Evolutionary conservation across 2,113 vertebrate species (phyloP), one percentile per base, ranked within the genome.

Genomic region (Copsychus sechellarum): DNA sequence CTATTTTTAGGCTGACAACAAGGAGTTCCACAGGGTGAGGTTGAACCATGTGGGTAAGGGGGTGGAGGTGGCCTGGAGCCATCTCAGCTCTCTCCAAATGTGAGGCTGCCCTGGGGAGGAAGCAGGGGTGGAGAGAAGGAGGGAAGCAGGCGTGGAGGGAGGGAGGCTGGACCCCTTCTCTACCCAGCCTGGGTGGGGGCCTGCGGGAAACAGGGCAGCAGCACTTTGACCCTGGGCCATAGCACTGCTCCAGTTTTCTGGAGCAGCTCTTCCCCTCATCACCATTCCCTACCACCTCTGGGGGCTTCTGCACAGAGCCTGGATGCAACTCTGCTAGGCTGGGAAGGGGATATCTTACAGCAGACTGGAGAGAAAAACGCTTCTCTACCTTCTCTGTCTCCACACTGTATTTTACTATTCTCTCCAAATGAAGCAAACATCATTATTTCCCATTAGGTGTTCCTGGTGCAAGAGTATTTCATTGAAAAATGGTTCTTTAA

Each of bases 371-470:
- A 40, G 76, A 81, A 93, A 90, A 94, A 92, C 0, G 2, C 42
- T 51, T 90, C 72, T 86, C 36, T 60, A 48, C 80, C 60, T 58
- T 83, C 65, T 72, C 40, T 0, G 0, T 81, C 64, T 72, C 60
- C 58, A 77, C 72, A 93, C 58, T 67, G 83, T 74, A 17, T 94
- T 93, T 95, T 81, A 94, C 72, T 90, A 92, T 88, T 92, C 86
- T 92, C 87, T 87, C 85, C 69, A 95, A 94, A 93, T 83, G 88
- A 94, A 94, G 91, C 82, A 97, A 88, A 90, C 80, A 86, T 50
- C 66, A 43, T 86, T 84, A 86, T 84, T 96, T 97, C 81, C 91
- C 83, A 5, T 84, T 84, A 82, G 62, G 88, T 62, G 24, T 33
- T 91, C 65, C 92, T 91, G 51, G 45, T 76, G 71, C 53, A 74